These are phyloP conservation scores for Crenichthys baileyi DNA, from an alignment of 2,797 vertebrate genomes.

Conservation along the genomic window DNA sequence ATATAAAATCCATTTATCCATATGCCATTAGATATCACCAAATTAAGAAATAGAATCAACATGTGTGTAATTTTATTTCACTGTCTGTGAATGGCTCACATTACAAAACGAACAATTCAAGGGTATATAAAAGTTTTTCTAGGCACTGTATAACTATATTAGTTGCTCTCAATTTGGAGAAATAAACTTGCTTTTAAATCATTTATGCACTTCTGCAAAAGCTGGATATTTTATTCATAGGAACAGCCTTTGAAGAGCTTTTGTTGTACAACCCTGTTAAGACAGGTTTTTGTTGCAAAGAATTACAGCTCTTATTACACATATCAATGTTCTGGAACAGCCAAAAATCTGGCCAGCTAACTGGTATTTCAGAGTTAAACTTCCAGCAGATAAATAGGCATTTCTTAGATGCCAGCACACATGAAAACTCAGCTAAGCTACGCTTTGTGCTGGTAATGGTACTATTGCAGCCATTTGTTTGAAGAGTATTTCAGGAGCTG, in stretches of 20 bases:
- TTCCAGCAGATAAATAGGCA: slow-evolving; percentile 29
- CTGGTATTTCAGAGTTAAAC: slow-evolving; percentile 47
- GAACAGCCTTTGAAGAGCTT: neutral
- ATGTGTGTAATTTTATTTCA: neutral
- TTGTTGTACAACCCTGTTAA: slow-evolving; percentile 14
- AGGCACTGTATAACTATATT: neutral
- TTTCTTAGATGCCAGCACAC: slow-evolving; percentile 49
- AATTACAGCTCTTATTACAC: slow-evolving; percentile 32
- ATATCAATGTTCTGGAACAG: slow-evolving; percentile 51
- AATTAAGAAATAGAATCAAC: neutral
- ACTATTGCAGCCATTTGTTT: slow-evolving; percentile 54
- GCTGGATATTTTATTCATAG: neutral
- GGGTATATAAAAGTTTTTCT: neutral
- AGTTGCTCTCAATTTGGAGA: neutral
- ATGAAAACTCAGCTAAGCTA: slow-evolving; percentile 51
- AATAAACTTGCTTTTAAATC: neutral
- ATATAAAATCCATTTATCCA: neutral
- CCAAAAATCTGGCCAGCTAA: slow-evolving; percentile 35
- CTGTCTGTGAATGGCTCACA: neutral
- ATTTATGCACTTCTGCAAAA: neutral
- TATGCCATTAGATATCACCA: neutral
- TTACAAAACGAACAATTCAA: neutral
- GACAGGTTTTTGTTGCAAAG: slow-evolving; percentile 15
- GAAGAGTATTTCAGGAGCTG: slow-evolving; percentile 36
- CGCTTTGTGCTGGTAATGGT: slow-evolving; percentile 40